Evolutionary conservation across 2,888 invertebrate species (phyloP).

Genomic region (Scaptomyza parva): DNA sequence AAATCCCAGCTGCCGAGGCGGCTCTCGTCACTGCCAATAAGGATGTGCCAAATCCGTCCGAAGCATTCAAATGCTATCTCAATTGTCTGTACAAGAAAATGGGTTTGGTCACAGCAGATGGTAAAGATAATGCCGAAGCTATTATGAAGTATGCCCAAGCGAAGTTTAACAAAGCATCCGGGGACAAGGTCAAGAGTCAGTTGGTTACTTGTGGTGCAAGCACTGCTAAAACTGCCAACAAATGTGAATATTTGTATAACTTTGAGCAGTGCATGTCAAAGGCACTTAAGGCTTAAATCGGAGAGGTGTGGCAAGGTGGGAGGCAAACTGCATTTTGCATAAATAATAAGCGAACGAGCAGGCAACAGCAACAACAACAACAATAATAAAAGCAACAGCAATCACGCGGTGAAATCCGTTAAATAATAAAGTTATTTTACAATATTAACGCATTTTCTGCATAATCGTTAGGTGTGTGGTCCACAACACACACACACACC

Average conservation of each 20-base stretch:
- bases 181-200: slow-evolving; percentile 54
- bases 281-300: slow-evolving; percentile 48
- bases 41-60: slow-evolving; percentile 47
- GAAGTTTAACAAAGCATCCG: slow-evolving; percentile 35
- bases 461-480: slow-evolving; percentile 48
- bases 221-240: slow-evolving; percentile 17
- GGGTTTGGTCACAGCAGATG: slow-evolving; percentile 44
- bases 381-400: slow-evolving; percentile 35
- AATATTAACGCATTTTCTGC: slow-evolving; percentile 68
- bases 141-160: slow-evolving; percentile 45
- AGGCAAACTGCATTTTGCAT: slow-evolving; percentile 31
- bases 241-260: slow-evolving; percentile 49
- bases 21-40: slow-evolving; percentile 43
- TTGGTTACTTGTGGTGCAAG: slow-evolving; percentile 39
- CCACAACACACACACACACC: background rate
- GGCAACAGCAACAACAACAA: slow-evolving; percentile 29
- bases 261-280: slow-evolving; percentile 61
- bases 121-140: slow-evolving; percentile 41
- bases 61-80: slow-evolving; percentile 62
- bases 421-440: slow-evolving; percentile 71
- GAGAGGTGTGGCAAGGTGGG: background rate
- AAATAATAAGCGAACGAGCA: slow-evolving; percentile 41
- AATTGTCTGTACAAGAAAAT: slow-evolving; percentile 63
- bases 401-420: slow-evolving; percentile 56
- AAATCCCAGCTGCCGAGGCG: slow-evolving; percentile 48